Evolutionary conservation across 2,113 vertebrate species (phyloP), one percentile per base, ranked within the genome.

Genomic region (Sialia sialis): DNA sequence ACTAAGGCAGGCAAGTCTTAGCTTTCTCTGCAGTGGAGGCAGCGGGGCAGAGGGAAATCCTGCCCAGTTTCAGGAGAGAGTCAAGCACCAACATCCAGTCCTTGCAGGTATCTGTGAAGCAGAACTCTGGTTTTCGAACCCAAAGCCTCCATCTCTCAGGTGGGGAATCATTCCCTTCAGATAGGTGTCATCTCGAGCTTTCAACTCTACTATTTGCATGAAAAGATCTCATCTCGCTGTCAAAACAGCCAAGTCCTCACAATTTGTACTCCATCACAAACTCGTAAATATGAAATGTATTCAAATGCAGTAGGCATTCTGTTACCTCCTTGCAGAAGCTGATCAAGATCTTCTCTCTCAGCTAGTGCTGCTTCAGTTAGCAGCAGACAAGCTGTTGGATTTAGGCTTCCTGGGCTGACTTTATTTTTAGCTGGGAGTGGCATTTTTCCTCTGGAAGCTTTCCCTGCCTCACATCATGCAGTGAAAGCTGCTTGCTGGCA

Each of bases 361-460:
- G 63, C 68, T 51, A 46, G 62, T 25, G 74, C 64, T 89, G 78
- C 76, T 84, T 84, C 91, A 81, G 72, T 32, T 78, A 89, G 73
- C 78, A 92, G 67, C 84, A 93, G 82, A 70, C 87, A 88, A 84
- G 91, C 94, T 91, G 75, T 34, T 95, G 76, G 55, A 87, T 82
- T 91, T 81, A 72, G 82, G 64, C 59, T 93, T 94, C 68, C 92
- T 84, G 67, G 70, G 52, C 70, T 89, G 87, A 83, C 59, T 94
- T 90, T 92, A 96, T 95, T 93, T 94, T 94, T 87, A 92, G 88
- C 84, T 81, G 58, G 84, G 94, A 94, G 78, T 88, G 67, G 87
- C 72, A 78, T 79, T 94, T 95, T 95, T 95, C 83, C 76, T 60
- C 84, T 96, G 91, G 95, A 95, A 97, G 60, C 51, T 86, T 87